Conservation (phyloP, 2,797 vertebrate genomes). For the Coreius guichenoti region DNA sequence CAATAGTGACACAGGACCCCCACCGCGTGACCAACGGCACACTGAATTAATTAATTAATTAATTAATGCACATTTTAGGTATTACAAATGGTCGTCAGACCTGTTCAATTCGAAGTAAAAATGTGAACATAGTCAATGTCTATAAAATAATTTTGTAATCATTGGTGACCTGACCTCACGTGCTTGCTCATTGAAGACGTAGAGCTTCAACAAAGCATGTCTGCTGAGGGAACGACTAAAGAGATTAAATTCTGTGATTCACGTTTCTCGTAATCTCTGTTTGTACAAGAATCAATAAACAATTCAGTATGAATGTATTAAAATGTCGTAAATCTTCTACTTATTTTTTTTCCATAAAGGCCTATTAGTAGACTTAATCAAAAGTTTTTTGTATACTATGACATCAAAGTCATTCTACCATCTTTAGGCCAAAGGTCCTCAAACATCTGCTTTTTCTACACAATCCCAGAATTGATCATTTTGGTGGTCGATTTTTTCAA, state of each 20-base stretch:
- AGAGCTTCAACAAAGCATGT: slow-evolving; percentile 63
- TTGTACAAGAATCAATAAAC: slow-evolving; percentile 29
- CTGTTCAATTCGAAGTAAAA: slow-evolving; percentile 25
- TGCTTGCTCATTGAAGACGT: slow-evolving; percentile 45
- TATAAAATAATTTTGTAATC: not conserved
- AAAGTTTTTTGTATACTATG: slow-evolving; percentile 16
- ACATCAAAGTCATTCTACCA: not conserved
- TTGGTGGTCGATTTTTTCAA: slow-evolving; percentile 58
- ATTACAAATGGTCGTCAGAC: slow-evolving; percentile 13
- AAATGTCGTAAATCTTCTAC: not conserved
- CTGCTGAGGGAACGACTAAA: slow-evolving; percentile 79
- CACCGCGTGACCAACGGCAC: slow-evolving; percentile 75
- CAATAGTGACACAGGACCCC: slow-evolving; percentile 76
- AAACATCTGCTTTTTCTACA: slow-evolving; percentile 51
- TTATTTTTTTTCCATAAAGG: not conserved
- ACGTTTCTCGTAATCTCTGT: slow-evolving; percentile 70
- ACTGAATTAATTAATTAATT: slow-evolving; percentile 57
- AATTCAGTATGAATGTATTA: not conserved
- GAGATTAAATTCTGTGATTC: slow-evolving; percentile 74
- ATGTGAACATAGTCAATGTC: not conserved
- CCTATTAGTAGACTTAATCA: not conserved
- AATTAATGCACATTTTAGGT: slow-evolving; percentile 52
- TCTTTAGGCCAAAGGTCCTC: slow-evolving; percentile 23
- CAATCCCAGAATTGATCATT: slow-evolving; percentile 57
- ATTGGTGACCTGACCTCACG: slow-evolving; percentile 46